Evolutionary conservation across 2,797 vertebrate genomes (phyloP), one percentile per base, ranked within the genome.

Genomic region (Mionectes olivaceus): DNA sequence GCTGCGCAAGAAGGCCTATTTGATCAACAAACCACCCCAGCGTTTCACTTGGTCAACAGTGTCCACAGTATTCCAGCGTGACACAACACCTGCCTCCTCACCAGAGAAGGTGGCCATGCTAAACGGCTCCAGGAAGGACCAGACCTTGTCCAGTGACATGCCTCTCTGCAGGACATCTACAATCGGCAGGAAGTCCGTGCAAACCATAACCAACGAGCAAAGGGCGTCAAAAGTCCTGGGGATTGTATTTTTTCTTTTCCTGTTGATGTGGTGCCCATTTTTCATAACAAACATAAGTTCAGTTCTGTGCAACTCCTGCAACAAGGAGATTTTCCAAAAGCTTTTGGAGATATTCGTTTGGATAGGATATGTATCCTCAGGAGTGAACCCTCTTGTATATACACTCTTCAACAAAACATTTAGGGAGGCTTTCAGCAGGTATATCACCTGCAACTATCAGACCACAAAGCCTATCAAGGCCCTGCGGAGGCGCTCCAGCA

Each of bases 221-320:
- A 98, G 99, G 27, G 99, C 99, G 0, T 99, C 99, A 13, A 99
- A 99, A 91, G 99, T 99, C 71, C 96, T 99, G 27, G 99, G 99
- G 61, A 99, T 99, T 7, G 99, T 99, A 28, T 99, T 99, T 97
- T 98, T 99, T 69, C 98, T 99, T 86, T 99, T 99, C 83, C 98
- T 99, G 68, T 95, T 99, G 90, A 99, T 99, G 99, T 99, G 99
- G 99, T 99, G 99, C 82, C 99, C 99, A 1, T 99, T 99, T 96
- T 99, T 99, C 92, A 99, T 99, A 78, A 99, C 99, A 56, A 99
- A 99, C 43, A 93, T 99, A 95, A 99, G 99, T 55, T 99, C 98
- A 19, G 99, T 98, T 83, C 97, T 99, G 56, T 99, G 99, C 95
- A 95, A 97, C 59, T 98, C 98, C 83, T 99, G 99, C 57, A 98